A percentile compares a stretch with the other conserved stretches of the same genome.
phyloP scores from a whole-genome alignment of 1,140 invertebrate species.

The Zeugodacus cucurbitae region DNA sequence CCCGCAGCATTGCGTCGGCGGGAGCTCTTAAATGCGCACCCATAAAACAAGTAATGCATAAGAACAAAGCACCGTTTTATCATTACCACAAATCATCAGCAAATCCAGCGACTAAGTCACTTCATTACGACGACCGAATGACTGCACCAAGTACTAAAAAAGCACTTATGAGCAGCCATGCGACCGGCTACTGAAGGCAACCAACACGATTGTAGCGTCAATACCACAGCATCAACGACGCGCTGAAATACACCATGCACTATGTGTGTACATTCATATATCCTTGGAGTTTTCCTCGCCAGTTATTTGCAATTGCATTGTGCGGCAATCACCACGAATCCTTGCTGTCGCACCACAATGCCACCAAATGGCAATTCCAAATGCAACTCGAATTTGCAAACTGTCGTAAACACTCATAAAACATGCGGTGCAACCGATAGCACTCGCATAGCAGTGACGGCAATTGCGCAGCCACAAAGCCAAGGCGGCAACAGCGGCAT shows the following conservation, averaged over 20 bases:
- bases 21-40: neutral
- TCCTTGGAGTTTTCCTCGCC: neutral
- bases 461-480: neutral
- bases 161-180: neutral
- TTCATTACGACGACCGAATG: neutral
- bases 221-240: neutral
- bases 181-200: neutral
- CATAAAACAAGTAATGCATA: constrained; percentile 27
- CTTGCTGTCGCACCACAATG: constrained; percentile 2
- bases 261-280: neutral
- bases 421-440: constrained; percentile 13
- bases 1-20: neutral
- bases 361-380: neutral
- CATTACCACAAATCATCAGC: constrained; percentile 34
- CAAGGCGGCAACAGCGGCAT: neutral
- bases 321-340: neutral
- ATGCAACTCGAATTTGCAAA: constrained; percentile 19
- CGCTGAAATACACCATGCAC: neutral
- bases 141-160: neutral
- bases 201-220: neutral
- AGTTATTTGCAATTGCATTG: neutral
- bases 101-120: constrained; percentile 7
- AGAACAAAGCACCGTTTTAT: constrained; percentile 10
- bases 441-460: neutral
- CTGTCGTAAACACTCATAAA: constrained; percentile 33